Conservation (phyloP, 2,888 invertebrate genomes). For the Anthophora plumipes region DNA sequence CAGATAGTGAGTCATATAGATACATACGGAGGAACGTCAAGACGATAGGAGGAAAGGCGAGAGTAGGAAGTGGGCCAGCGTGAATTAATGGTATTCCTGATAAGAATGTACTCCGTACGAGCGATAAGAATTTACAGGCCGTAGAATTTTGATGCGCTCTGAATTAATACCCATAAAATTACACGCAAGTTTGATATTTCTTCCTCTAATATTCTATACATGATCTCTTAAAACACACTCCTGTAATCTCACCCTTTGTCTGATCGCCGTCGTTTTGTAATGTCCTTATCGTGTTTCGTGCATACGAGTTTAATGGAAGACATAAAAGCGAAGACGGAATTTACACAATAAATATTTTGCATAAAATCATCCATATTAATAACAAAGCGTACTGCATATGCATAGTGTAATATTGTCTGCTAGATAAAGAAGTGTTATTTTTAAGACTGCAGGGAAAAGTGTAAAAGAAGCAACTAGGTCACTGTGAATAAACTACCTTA, state of each 20-base stretch:
- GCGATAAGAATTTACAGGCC: conserved; percentile 54
- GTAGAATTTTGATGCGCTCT: conserved; percentile 51
- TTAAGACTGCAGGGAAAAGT: background rate
- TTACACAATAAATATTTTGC: background rate
- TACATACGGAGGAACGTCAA: conserved; percentile 26
- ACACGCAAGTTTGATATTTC: conserved; percentile 1
- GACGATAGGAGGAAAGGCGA: conserved; percentile 33
- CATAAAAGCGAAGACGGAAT: too few species aligned
- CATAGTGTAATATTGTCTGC: background rate
- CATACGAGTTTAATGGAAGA: too few species aligned
- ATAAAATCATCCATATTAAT: background rate
- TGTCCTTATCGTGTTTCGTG: too few species aligned
- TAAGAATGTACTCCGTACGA: conserved; percentile 44
- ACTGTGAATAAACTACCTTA: conserved; percentile 18
- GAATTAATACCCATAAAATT: conserved; percentile 37
- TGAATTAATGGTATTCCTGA: conserved; percentile 58
- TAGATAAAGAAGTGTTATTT: background rate
- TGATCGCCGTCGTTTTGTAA: too few species aligned
- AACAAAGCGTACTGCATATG: too few species aligned
- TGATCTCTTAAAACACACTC: background rate
- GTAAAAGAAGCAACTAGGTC: conserved; percentile 10
- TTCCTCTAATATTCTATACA: background rate
- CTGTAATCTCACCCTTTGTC: too few species aligned
- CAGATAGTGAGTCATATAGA: background rate
- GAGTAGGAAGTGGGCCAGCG: conserved; percentile 58